Evolutionary conservation across 2,113 vertebrate species (phyloP).

Genomic region (Otus sunia): DNA sequence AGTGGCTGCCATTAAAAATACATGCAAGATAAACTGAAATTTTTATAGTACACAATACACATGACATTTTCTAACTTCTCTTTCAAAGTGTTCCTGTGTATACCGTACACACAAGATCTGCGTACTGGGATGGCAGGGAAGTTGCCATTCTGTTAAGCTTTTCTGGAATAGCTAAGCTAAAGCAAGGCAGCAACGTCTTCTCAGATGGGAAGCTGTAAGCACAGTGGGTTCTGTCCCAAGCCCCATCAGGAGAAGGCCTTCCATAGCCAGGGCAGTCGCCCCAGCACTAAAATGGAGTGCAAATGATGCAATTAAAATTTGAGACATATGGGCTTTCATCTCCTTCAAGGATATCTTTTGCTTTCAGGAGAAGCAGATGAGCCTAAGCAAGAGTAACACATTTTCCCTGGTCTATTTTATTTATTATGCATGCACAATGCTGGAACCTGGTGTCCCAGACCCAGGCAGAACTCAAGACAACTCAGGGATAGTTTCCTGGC

Average conservation of each 20-base stretch:
- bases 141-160: slow-evolving; percentile 36
- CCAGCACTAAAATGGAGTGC: not conserved
- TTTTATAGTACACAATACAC: slow-evolving; percentile 64
- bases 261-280: not conserved
- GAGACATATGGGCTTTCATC: not conserved
- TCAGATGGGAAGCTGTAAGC: not conserved
- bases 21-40: slow-evolving; percentile 62
- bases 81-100: slow-evolving; percentile 60
- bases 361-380: not conserved
- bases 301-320: not conserved
- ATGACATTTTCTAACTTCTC: slow-evolving; percentile 47
- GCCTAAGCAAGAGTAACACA: not conserved
- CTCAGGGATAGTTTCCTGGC: not conserved
- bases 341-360: not conserved
- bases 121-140: slow-evolving; percentile 53
- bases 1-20: slow-evolving; percentile 73
- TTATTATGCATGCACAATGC: not conserved
- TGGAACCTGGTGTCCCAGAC: not conserved
- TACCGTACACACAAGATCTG: slow-evolving; percentile 14
- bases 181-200: not conserved
- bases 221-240: not conserved
- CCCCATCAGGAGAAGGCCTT: not conserved
- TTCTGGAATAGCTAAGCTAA: slow-evolving; percentile 44
- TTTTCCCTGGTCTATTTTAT: not conserved
- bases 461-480: not conserved